Conservation (phyloP, 2,113 vertebrate species). For the Fregetta grallaria region DNA sequence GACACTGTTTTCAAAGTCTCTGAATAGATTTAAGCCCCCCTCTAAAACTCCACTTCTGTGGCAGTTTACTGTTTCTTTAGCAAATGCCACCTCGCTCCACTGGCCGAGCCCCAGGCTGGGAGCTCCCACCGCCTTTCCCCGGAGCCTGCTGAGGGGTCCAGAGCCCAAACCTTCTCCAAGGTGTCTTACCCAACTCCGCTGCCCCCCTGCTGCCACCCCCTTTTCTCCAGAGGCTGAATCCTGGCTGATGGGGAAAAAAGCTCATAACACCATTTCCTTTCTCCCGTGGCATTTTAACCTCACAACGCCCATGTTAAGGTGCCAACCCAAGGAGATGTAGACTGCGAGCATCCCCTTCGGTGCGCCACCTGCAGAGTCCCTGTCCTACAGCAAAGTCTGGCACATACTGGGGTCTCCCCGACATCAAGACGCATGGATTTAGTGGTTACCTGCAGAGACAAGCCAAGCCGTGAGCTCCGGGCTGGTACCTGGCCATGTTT, state of each 20-base stretch:
- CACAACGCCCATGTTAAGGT: fast-evolving
- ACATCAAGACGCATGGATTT: neutral
- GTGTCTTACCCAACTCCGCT: neutral
- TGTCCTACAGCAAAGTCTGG: neutral
- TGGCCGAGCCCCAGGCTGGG: fast-evolving
- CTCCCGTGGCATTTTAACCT: neutral
- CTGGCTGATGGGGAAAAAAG: neutral
- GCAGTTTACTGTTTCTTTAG: neutral
- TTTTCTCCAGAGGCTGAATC: neutral
- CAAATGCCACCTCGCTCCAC: neutral
- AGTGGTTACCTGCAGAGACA: neutral
- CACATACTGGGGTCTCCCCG: fast-evolving
- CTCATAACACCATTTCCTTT: neutral
- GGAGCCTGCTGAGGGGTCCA: neutral
- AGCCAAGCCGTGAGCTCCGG: neutral
- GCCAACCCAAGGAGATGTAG: neutral
- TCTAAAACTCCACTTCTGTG: neutral
- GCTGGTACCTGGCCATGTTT: neutral
- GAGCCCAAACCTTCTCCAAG: neutral
- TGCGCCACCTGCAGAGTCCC: neutral
- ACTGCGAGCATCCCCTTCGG: fast-evolving
- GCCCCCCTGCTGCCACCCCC: neutral
- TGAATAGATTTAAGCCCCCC: neutral
- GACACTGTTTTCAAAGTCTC: neutral
- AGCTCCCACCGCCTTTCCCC: neutral